Base-by-base conservation (phyloP, 2,113 vertebrate species). In the Coracopsis vasa region DNA sequence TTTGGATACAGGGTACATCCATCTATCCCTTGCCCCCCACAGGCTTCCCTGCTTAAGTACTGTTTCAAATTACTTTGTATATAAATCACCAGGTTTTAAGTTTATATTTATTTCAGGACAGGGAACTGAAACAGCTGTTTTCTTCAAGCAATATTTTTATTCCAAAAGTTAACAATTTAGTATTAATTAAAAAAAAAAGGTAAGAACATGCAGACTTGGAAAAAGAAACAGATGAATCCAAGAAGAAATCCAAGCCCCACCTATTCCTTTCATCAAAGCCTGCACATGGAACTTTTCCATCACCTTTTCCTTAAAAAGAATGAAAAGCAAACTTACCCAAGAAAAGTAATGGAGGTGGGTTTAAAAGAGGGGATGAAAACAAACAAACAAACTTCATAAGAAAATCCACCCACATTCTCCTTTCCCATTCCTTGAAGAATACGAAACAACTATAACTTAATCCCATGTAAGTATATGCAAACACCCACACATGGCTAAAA, bases 401-500 rank as follows among this genome's bases (percentile, higher is more conserved):
- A 86, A 94, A 90, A 72, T 69, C 23, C 13, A 83, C 19, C 71
- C 13, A 51, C 5, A 15, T 28, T 54, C 29, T 67, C 23, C 28
- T 48, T 64, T 35, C 41, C 16, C 3, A 11, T 51, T 77, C 67
- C 60, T 21, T 51, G 27, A 92, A 91, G 53, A 44, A 35, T 17
- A 70, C 2, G 7, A 86, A 79, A 42, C 7, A 79, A 79, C 8
- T 44, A 20, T 31, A 77, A 81, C 16, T 56, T 42, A 67, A 86
- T n/a, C 9, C 33, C 37, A 61, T 12, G 31, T n/a, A 79, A 94
- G 53, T 14, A 69, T 35, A 92, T 9, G 33, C 48, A 83, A 80
- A 35, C n/a, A 66, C 9, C 10, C 61, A 74, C 13, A 47, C 61
- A 95, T 24, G 10, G 20, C 91, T 86, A 90, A 88, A 95, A 96